These are phyloP conservation scores for Sinonovacula constricta DNA, from an alignment of 1,140 invertebrate species.

Conservation along the genomic window DNA sequence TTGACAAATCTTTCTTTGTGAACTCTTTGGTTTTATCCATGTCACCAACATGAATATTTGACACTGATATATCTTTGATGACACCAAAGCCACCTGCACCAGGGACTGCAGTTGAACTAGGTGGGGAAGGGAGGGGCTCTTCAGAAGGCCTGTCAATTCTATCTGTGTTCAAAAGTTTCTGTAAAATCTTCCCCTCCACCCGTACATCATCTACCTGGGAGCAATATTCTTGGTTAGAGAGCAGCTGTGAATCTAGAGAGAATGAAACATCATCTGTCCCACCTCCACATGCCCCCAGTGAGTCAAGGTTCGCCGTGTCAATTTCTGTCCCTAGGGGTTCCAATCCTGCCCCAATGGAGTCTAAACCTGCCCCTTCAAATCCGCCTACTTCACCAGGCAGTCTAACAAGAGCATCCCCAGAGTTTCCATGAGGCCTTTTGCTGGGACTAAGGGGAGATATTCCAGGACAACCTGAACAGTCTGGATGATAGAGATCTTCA, in stretches of 20 bases:
- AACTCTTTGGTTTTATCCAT: slow-evolving; percentile 64
- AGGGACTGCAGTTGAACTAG: background rate
- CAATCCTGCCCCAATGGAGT: slow-evolving; percentile 19
- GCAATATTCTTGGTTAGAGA: background rate
- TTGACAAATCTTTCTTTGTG: slow-evolving; percentile 54
- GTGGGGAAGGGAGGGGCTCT: background rate
- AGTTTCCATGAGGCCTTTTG: slow-evolving; percentile 19
- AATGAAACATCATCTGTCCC: background rate
- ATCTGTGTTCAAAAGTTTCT: slow-evolving; percentile 47
- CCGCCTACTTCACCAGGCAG: slow-evolving; percentile 12
- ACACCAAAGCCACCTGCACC: slow-evolving; percentile 56
- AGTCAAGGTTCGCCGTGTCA: slow-evolving; percentile 35
- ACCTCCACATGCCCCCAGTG: slow-evolving; percentile 36
- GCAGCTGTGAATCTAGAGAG: background rate
- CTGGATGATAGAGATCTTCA: slow-evolving; percentile 49
- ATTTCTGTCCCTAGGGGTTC: slow-evolving; percentile 31
- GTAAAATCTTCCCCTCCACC: slow-evolving; percentile 37
- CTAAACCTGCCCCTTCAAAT: slow-evolving; percentile 5
- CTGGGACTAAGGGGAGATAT: slow-evolving; percentile 18
- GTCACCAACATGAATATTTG: slow-evolving; percentile 61
- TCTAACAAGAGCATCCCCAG: background rate
- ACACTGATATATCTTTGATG: slow-evolving; percentile 64
- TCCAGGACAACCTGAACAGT: slow-evolving; percentile 28
- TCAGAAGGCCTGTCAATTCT: slow-evolving; percentile 19
- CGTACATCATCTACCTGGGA: slow-evolving; percentile 28